phyloP scores from a whole-genome alignment of 64 coral and sea anemone species.

The Dendrophyllia cribrosa region DNA sequence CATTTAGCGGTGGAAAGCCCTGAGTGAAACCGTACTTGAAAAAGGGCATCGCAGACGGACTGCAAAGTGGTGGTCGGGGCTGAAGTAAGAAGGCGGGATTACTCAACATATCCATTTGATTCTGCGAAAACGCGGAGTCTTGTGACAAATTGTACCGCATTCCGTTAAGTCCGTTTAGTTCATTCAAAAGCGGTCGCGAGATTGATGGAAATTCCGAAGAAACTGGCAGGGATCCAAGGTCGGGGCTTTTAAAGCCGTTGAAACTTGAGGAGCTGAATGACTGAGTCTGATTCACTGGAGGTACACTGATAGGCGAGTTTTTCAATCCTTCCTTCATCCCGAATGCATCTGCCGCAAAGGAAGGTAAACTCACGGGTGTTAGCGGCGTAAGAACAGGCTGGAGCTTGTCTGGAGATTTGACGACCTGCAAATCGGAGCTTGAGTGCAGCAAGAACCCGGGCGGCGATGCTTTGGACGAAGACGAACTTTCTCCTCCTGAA shows the following conservation, averaged over 20 bases:
- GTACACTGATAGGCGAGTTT: slow-evolving; percentile 63
- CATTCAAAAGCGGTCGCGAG: slow-evolving; percentile 91
- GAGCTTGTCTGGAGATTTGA: slow-evolving; percentile 89
- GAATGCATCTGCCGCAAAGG: slow-evolving; percentile 83
- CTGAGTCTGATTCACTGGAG: slow-evolving; percentile 77
- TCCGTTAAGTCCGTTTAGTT: slow-evolving; percentile 91
- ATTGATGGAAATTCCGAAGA: slow-evolving; percentile 94
- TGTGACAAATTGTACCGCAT: slow-evolving; percentile 93
- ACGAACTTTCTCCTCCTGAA: slow-evolving; percentile 46
- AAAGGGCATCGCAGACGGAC: slow-evolving; percentile 89
- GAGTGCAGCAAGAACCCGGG: slow-evolving; percentile 81
- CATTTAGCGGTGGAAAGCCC: slow-evolving; percentile 87
- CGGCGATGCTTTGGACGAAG: slow-evolving; percentile 71
- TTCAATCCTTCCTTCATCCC: slow-evolving; percentile 90
- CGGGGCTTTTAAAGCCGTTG: slow-evolving; percentile 99
- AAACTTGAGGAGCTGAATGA: slow-evolving; percentile 66
- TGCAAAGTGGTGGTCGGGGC: slow-evolving; percentile 88
- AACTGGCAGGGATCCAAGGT: slow-evolving; percentile 94
- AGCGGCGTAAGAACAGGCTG: slow-evolving; percentile 91
- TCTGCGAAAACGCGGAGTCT: slow-evolving; percentile 82
- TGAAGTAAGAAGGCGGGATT: slow-evolving; percentile 90
- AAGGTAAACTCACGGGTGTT: slow-evolving; percentile 91
- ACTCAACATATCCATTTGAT: slow-evolving; percentile 90
- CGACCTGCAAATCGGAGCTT: slow-evolving; percentile 61
- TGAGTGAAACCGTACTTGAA: slow-evolving; percentile 97